These are phyloP conservation scores for Pipa parva DNA, from an alignment of 2,113 vertebrate species.

Conservation along the genomic window DNA sequence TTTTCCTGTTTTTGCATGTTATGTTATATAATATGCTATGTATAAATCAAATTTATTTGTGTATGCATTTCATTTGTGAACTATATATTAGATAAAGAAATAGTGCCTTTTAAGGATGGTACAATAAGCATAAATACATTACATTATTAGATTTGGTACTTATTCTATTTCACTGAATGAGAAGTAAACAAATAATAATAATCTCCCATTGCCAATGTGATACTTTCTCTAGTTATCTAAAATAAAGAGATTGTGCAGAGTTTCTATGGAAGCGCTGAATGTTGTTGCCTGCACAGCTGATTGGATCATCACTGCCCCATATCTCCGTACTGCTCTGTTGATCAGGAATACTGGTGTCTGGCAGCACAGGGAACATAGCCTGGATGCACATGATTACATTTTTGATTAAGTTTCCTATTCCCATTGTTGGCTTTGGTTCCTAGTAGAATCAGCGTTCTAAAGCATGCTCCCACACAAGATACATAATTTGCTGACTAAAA, in stretches of 20 bases:
- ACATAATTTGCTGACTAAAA: slow-evolving; percentile 40
- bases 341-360: slow-evolving; percentile 45
- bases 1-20: no score
- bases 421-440: slow-evolving; percentile 37
- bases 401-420: slow-evolving; percentile 56
- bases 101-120: neutral
- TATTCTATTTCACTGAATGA: slow-evolving; percentile 26
- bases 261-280: slow-evolving; percentile 6
- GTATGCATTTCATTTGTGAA: no score
- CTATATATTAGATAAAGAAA: neutral
- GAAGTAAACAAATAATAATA: slow-evolving; percentile 15
- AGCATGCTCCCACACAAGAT: slow-evolving; percentile 24
- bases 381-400: slow-evolving; percentile 56
- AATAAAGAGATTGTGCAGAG: slow-evolving; percentile 30
- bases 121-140: slow-evolving; percentile 6
- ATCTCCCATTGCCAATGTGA: slow-evolving; percentile 8
- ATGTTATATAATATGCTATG: no score
- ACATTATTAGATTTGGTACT: slow-evolving; percentile 9
- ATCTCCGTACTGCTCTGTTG: slow-evolving; percentile 38
- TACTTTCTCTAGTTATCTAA: slow-evolving; percentile 24
- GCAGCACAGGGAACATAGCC: slow-evolving; percentile 45
- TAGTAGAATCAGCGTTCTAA: slow-evolving; percentile 12
- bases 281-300: slow-evolving; percentile 19
- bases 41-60: no score
- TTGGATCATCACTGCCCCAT: slow-evolving; percentile 9